phyloP scores from a whole-genome alignment of 2,888 invertebrate genomes.

The Linyphia triangularis region DNA sequence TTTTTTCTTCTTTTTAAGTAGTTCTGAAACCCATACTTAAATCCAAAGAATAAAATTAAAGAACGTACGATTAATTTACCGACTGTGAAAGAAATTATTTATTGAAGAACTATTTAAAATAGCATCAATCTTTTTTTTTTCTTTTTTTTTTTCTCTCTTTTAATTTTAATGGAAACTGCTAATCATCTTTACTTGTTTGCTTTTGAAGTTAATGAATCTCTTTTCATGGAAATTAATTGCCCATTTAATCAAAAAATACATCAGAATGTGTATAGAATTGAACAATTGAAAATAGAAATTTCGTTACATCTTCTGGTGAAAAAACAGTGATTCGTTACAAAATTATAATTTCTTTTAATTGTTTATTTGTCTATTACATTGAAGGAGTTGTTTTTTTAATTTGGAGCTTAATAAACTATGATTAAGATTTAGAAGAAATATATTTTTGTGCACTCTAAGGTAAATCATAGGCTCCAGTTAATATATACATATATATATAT shows the following conservation, averaged over 20 bases:
- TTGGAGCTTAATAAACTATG: too few species aligned
- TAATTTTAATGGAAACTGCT: conserved; percentile 4
- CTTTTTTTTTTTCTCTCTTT: too few species aligned
- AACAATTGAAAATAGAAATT: not conserved
- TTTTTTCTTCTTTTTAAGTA: not conserved
- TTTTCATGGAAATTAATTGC: not conserved
- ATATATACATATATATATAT: too few species aligned
- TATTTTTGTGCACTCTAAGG: too few species aligned
- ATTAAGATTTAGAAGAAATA: too few species aligned
- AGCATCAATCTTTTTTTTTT: not conserved
- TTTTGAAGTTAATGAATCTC: not conserved
- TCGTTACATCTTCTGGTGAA: not conserved
- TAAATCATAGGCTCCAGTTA: too few species aligned
- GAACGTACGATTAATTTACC: not conserved
- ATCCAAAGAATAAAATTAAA: conserved; percentile 3
- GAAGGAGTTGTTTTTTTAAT: too few species aligned
- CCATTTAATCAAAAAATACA: not conserved
- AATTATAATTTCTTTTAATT: not conserved
- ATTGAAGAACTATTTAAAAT: not conserved
- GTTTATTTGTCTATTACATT: not conserved
- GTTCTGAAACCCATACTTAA: not conserved
- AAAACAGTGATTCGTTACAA: not conserved
- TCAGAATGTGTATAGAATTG: not conserved
- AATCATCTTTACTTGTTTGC: conserved; percentile 8
- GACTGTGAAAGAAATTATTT: not conserved